These are phyloP conservation scores for Ostrea denselamellosa DNA, from an alignment of 1,140 invertebrate species.

Conservation along the genomic window DNA sequence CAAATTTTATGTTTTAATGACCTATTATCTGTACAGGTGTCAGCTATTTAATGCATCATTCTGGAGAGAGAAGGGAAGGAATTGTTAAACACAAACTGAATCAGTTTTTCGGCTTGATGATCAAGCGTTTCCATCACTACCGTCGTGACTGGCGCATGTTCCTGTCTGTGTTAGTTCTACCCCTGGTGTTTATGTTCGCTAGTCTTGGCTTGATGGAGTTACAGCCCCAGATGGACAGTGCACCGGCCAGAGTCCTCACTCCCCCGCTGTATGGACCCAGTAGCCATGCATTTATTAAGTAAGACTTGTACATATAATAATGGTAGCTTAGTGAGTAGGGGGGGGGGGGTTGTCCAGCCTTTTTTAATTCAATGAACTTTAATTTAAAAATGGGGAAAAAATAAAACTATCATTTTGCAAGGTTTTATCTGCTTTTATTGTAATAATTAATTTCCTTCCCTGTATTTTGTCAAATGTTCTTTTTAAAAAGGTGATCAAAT, in stretches of 20 bases:
- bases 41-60: not conserved
- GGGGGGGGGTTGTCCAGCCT: too few relatives aligned
- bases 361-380: too few relatives aligned
- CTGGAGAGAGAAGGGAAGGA: conserved; percentile 40
- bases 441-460: too few relatives aligned
- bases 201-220: conserved; percentile 71
- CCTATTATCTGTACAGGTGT: not conserved
- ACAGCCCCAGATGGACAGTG: conserved; percentile 56
- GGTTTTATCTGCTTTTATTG: too few relatives aligned
- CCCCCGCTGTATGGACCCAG: conserved; percentile 75
- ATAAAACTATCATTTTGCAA: too few relatives aligned
- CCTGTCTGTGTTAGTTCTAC: conserved; percentile 70
- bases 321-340: too few relatives aligned
- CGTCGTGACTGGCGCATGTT: conserved; percentile 72
- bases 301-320: conserved; percentile 36
- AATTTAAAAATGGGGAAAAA: too few relatives aligned
- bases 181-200: conserved; percentile 67
- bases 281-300: conserved; percentile 69
- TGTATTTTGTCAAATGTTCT: too few relatives aligned
- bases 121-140: conserved; percentile 76
- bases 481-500: too few relatives aligned
- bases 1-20: not conserved
- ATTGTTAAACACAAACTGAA: conserved; percentile 54
- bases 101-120: conserved; percentile 69
- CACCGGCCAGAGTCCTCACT: conserved; percentile 69